Evolutionary conservation across 1,140 invertebrate genomes (phyloP).

Genomic region (Zophobas morio): DNA sequence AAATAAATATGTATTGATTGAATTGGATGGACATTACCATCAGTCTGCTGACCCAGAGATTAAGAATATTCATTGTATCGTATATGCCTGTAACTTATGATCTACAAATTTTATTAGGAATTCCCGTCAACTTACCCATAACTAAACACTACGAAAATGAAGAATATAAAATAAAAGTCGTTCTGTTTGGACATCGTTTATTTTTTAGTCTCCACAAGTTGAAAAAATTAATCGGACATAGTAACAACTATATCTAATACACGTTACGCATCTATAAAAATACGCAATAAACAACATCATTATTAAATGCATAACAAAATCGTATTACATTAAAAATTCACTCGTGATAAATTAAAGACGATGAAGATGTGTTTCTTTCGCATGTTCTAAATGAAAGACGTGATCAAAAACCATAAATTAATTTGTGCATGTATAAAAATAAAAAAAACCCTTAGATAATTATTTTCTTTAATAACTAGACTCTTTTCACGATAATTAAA

Average conservation of each 20-base stretch:
- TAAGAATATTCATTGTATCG: no score
- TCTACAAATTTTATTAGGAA: no score
- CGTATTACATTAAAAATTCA: background rate
- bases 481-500: background rate
- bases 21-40: no score
- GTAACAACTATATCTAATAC: background rate
- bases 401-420: slow-evolving; percentile 14
- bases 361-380: background rate
- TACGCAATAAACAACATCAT: background rate
- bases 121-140: no score
- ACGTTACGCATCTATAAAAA: slow-evolving; percentile 1
- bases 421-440: slow-evolving; percentile 37
- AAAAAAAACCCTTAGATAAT: slow-evolving; percentile 19
- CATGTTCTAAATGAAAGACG: background rate
- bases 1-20: no score
- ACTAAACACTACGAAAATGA: no score
- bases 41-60: no score
- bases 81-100: no score
- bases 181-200: no score
- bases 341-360: slow-evolving; percentile 11
- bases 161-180: no score
- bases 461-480: slow-evolving; percentile 1
- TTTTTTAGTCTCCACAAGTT: background rate
- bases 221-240: background rate
- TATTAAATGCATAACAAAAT: background rate